Evolutionary conservation across 2,113 vertebrate species (phyloP).

Genomic region (Neodontobutis hainanensis): DNA sequence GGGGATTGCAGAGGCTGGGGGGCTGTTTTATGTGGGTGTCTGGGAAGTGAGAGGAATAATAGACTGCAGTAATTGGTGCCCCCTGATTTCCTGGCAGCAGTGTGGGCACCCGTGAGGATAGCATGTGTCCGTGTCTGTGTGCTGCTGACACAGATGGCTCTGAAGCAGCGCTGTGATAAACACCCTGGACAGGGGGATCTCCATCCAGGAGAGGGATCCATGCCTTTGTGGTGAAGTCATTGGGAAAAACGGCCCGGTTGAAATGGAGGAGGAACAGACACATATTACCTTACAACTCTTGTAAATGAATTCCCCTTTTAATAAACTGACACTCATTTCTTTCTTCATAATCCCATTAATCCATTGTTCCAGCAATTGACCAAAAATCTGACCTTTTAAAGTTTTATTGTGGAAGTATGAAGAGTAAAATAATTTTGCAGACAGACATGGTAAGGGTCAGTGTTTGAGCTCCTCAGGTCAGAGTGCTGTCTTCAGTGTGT

Average conservation of each 20-base stretch:
- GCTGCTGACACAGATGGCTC: slow-evolving; percentile 64
- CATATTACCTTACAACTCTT: slow-evolving; percentile 54
- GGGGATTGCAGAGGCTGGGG: slow-evolving; percentile 9
- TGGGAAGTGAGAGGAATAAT: slow-evolving; percentile 69
- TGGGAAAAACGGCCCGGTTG: slow-evolving; percentile 70
- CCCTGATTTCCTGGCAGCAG: slow-evolving; percentile 65
- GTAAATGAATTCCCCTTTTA: slow-evolving; percentile 48
- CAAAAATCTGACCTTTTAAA: too few species aligned
- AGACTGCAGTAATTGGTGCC: slow-evolving; percentile 70
- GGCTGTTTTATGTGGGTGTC: slow-evolving; percentile 54
- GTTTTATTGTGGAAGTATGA: slow-evolving; percentile 5
- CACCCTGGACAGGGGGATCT: slow-evolving; percentile 78
- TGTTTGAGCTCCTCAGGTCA: slow-evolving; percentile 36
- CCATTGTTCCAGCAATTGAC: slow-evolving; percentile 7
- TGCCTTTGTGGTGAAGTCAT: slow-evolving; percentile 81
- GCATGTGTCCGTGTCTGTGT: slow-evolving; percentile 44
- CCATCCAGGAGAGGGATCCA: slow-evolving; percentile 73
- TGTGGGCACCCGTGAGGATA: slow-evolving; percentile 56
- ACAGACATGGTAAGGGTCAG: slow-evolving; percentile 15
- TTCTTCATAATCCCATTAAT: slow-evolving; percentile 29
- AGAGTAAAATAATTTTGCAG: slow-evolving; percentile 15
- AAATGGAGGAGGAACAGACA: slow-evolving; percentile 61
- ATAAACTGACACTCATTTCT: slow-evolving; percentile 18
- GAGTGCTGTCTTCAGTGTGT: slow-evolving; percentile 30
- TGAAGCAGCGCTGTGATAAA: slow-evolving; percentile 74